Evolutionary conservation across 2,888 invertebrate genomes (phyloP).

Genomic region (Perizoma flavofasciatum): DNA sequence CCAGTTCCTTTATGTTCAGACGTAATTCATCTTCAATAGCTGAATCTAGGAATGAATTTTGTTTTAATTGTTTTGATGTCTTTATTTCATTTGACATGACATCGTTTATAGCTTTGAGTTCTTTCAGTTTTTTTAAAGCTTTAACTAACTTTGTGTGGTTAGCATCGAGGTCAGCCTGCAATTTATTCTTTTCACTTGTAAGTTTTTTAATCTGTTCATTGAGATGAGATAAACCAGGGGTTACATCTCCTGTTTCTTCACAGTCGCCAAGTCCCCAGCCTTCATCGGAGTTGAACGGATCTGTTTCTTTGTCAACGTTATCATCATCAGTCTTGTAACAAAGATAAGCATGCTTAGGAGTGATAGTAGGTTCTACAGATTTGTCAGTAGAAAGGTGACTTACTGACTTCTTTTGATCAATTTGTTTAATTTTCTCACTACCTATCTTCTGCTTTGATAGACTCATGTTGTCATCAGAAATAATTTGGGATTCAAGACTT

Average conservation of each 20-base stretch:
- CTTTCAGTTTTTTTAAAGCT: constrained; percentile 92
- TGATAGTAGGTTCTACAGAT: constrained; percentile 67
- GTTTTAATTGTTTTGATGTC: constrained; percentile 76
- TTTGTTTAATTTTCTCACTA: constrained; percentile 47
- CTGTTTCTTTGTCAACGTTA: constrained; percentile 43
- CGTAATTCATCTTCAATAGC: constrained; percentile 93
- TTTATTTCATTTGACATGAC: constrained; percentile 82
- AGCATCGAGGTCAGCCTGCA: constrained; percentile 85
- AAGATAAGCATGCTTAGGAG: constrained; percentile 81
- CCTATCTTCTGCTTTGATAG: constrained; percentile 13
- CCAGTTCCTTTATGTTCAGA: constrained; percentile 86
- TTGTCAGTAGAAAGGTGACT: constrained; percentile 35
- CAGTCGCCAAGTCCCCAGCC: constrained; percentile 72
- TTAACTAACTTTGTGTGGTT: constrained; percentile 89
- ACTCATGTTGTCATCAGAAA: constrained; percentile 51
- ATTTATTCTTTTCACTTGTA: constrained; percentile 81
- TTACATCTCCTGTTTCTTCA: constrained; percentile 59
- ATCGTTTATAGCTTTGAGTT: constrained; percentile 89
- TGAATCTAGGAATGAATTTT: constrained; percentile 87
- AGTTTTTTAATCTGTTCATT: constrained; percentile 84
- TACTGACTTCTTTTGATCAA: constrained; percentile 46
- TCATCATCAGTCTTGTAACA: constrained; percentile 70
- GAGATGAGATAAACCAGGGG: constrained; percentile 80
- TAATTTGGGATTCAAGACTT: constrained; percentile 72
- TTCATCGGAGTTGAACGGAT: constrained; percentile 76